Conservation (phyloP, 2,888 invertebrate genomes). For the Aporophyla nigra region DNA sequence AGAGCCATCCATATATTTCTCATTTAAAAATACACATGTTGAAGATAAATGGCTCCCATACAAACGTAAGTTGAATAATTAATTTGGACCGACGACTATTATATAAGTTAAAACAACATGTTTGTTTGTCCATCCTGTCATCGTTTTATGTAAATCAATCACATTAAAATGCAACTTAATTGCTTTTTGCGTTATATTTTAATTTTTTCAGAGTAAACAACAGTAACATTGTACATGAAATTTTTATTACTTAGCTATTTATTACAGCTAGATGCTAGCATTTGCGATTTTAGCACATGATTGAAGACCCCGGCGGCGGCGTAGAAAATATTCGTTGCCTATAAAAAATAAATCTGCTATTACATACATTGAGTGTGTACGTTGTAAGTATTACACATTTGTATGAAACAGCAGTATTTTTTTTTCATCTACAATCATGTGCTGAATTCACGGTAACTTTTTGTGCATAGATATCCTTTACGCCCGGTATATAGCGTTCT, state of each 20-base stretch:
- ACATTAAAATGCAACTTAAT: constrained; percentile 52
- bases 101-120: constrained; percentile 67
- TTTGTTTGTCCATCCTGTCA: constrained; percentile 66
- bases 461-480: neutral
- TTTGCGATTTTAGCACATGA: neutral
- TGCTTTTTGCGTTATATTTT: constrained; percentile 33
- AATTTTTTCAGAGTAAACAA: constrained; percentile 28
- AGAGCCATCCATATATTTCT: constrained; percentile 66
- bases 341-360: neutral
- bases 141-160: constrained; percentile 67
- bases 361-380: neutral
- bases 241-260: neutral
- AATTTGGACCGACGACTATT: constrained; percentile 68
- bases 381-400: neutral
- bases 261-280: neutral
- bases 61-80: constrained; percentile 72
- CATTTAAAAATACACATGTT: constrained; percentile 66
- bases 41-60: constrained; percentile 68
- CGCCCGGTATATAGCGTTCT: neutral
- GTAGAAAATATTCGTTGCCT: neutral
- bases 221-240: neutral
- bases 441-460: neutral
- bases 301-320: neutral
- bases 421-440: neutral
- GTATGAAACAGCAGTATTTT: neutral